A percentile compares a stretch with the other conserved stretches of the same genome.
Evolutionary conservation across 2,888 invertebrate genomes (phyloP).

Genomic region (Dryomyza anilis): DNA sequence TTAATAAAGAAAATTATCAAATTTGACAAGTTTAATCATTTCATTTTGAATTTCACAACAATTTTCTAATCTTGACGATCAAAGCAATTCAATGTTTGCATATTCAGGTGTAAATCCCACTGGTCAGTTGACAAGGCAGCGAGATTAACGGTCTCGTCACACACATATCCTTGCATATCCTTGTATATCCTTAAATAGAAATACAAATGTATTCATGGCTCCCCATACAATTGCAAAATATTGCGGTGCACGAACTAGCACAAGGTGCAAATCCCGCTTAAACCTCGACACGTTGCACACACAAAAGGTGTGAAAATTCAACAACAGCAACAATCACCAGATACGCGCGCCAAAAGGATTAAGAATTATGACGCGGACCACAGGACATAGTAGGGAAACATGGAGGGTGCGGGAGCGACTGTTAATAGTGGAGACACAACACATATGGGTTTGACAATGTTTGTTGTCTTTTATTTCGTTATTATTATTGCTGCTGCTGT

Average conservation of each 20-base stretch:
- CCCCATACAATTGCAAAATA: background rate
- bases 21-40: no score
- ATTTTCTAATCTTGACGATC: background rate
- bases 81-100: background rate
- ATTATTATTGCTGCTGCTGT: slow-evolving; percentile 17
- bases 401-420: background rate
- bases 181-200: background rate
- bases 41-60: background rate
- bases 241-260: background rate
- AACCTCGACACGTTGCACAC: slow-evolving; percentile 30
- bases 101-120: background rate
- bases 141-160: no score
- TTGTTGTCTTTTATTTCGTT: slow-evolving; percentile 20
- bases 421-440: background rate
- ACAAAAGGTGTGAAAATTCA: slow-evolving; percentile 56
- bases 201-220: background rate
- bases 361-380: slow-evolving; percentile 54
- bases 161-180: no score
- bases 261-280: slow-evolving; percentile 34
- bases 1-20: no score
- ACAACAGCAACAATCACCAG: no score
- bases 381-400: background rate
- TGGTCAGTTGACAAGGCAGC: background rate
- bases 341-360: slow-evolving; percentile 52
- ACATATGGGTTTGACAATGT: slow-evolving; percentile 3